Evolutionary conservation across 2,797 vertebrate genomes (phyloP).

Genomic region (Molothrus ater): DNA sequence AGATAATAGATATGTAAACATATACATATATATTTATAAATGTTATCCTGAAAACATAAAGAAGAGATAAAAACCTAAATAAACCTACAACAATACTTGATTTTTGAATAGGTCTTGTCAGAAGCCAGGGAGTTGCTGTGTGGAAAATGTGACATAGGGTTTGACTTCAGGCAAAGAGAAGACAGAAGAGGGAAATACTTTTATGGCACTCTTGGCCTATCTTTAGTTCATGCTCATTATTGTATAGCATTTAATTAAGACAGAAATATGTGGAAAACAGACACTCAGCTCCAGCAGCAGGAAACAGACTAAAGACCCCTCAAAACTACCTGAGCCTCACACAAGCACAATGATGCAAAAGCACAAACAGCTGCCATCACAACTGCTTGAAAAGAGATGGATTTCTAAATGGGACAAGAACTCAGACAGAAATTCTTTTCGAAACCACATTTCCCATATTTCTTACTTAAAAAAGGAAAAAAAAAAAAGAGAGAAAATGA

Average conservation of each 20-base stretch:
- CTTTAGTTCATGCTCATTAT: neutral
- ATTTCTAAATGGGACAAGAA: neutral
- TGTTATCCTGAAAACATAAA: neutral
- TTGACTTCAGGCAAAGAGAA: conserved; percentile 2
- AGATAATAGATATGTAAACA: neutral
- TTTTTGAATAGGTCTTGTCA: neutral
- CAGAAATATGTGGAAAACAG: neutral
- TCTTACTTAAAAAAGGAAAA: neutral
- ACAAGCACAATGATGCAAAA: conserved; percentile 63
- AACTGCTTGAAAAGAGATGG: neutral
- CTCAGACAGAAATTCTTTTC: neutral
- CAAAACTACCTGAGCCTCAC: conserved; percentile 21
- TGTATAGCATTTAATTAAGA: neutral
- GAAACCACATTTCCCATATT: neutral
- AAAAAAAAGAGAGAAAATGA: neutral
- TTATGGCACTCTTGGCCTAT: neutral
- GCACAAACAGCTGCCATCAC: conserved; percentile 41
- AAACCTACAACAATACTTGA: neutral
- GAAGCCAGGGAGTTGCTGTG: neutral
- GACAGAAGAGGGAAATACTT: neutral
- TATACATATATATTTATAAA: conserved; percentile 1
- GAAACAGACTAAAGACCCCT: neutral
- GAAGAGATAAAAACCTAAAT: neutral
- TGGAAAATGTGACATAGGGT: neutral
- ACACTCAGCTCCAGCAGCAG: neutral